Conservation (phyloP, 1,140 invertebrate genomes). For the Thaumetopoea pityocampa region DNA sequence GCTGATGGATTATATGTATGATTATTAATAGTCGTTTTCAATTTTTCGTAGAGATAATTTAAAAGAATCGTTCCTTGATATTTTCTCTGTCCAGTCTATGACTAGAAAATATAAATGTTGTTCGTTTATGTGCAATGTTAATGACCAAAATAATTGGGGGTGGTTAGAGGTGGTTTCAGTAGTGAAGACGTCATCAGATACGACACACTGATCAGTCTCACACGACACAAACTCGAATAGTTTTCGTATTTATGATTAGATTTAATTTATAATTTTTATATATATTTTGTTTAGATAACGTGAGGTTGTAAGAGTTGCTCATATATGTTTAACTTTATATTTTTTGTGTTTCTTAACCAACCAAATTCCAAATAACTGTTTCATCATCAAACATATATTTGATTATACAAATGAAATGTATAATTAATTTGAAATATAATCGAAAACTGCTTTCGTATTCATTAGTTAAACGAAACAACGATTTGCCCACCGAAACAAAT, state of each 20-base stretch:
- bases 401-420: too few relatives aligned
- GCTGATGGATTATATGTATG: too few relatives aligned
- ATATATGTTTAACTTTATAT: slow-evolving; percentile 23
- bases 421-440: too few relatives aligned
- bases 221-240: slow-evolving; percentile 54
- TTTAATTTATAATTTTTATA: slow-evolving; percentile 27
- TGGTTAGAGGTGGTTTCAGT: slow-evolving; percentile 3
- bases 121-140: too few relatives aligned
- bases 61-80: too few relatives aligned
- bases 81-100: too few relatives aligned
- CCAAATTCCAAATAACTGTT: slow-evolving; percentile 11
- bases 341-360: slow-evolving; percentile 16
- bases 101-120: too few relatives aligned
- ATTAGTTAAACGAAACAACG: too few relatives aligned
- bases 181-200: slow-evolving; percentile 4
- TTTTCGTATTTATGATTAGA: slow-evolving; percentile 33
- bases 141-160: slow-evolving; percentile 6
- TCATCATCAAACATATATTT: too few relatives aligned
- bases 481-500: slow-evolving; percentile 4
- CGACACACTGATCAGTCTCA: slow-evolving; percentile 21
- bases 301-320: slow-evolving; percentile 38
- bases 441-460: too few relatives aligned
- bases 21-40: too few relatives aligned
- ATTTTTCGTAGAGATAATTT: too few relatives aligned
- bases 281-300: slow-evolving; percentile 25